phyloP scores from a whole-genome alignment of 64 coral and sea anemone genomes.

The Platygyra sinensis region DNA sequence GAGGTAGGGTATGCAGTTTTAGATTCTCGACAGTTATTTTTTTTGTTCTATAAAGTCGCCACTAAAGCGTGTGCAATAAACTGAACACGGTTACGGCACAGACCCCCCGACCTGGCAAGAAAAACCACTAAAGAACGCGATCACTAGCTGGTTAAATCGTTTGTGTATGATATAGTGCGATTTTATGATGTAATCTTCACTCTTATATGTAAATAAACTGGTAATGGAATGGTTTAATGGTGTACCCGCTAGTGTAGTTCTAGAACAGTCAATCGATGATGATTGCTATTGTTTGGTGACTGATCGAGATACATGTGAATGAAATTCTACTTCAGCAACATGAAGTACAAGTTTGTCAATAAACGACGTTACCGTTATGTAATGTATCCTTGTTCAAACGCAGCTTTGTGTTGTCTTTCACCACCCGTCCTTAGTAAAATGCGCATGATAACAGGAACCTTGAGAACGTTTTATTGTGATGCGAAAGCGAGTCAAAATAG shows the following conservation, averaged over 20 bases:
- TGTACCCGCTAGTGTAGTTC: constrained; percentile 32
- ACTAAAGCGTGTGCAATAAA: constrained; percentile 40
- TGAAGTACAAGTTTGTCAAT: constrained; percentile 57
- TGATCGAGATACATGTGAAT: constrained; percentile 35
- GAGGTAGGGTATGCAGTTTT: constrained; percentile 37
- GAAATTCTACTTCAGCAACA: constrained; percentile 34
- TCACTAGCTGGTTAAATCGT: constrained; percentile 44
- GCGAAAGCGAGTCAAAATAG: no score
- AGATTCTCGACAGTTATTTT: constrained; percentile 43
- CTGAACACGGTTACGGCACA: constrained; percentile 35
- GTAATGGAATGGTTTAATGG: constrained; percentile 81
- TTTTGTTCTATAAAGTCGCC: constrained; percentile 53
- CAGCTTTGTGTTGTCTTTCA: not conserved
- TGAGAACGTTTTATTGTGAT: no score
- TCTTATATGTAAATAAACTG: constrained; percentile 99
- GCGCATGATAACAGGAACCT: no score
- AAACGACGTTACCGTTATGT: constrained; percentile 48
- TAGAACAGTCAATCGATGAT: constrained; percentile 32
- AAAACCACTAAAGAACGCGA: not conserved
- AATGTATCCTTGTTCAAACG: constrained; percentile 1
- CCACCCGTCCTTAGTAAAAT: not conserved
- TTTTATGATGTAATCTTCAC: constrained; percentile 80
- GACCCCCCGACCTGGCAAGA: constrained; percentile 41
- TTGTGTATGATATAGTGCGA: constrained; percentile 76
- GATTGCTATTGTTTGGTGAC: constrained; percentile 41